phyloP scores from a whole-genome alignment of 2,797 vertebrate genomes.

The Silurus aristotelis region DNA sequence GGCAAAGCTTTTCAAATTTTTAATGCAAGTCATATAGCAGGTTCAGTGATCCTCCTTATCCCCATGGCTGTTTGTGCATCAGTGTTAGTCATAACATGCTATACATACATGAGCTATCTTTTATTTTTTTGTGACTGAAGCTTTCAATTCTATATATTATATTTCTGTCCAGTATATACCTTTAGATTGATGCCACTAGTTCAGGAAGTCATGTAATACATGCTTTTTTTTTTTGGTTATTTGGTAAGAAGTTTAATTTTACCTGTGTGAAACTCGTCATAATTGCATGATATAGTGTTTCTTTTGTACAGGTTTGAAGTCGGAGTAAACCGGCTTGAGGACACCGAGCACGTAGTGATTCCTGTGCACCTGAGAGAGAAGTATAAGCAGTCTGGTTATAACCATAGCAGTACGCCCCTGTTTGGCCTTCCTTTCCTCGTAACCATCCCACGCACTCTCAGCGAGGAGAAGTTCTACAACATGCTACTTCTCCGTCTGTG shows the following conservation, averaged over 20 bases:
- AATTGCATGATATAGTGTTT: not conserved
- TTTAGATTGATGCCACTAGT: not conserved
- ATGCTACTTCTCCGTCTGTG: constrained; percentile 91
- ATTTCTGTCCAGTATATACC: not conserved
- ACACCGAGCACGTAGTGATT: constrained; percentile 93
- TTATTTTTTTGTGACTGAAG: not conserved
- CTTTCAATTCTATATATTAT: not conserved
- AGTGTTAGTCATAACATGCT: not conserved
- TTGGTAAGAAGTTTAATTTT: not conserved
- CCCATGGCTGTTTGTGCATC: not conserved
- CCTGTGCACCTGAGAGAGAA: constrained; percentile 96
- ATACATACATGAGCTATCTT: not conserved
- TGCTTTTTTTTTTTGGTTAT: not conserved
- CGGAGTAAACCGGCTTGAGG: constrained; percentile 87
- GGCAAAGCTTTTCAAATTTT: not conserved
- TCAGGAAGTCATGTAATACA: not conserved
- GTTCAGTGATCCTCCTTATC: not conserved
- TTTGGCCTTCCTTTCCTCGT: constrained; percentile 97
- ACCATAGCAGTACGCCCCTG: constrained; percentile 90
- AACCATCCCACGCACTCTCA: constrained; percentile 89
- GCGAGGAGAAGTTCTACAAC: constrained; percentile 97
- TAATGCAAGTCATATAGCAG: not conserved
- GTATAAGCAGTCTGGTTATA: constrained; percentile 93
- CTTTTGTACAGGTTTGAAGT: constrained; percentile 84
- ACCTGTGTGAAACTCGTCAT: not conserved